Evolutionary conservation across 2,797 vertebrate species (phyloP).

Genomic region (Meriones psammophilus): DNA sequence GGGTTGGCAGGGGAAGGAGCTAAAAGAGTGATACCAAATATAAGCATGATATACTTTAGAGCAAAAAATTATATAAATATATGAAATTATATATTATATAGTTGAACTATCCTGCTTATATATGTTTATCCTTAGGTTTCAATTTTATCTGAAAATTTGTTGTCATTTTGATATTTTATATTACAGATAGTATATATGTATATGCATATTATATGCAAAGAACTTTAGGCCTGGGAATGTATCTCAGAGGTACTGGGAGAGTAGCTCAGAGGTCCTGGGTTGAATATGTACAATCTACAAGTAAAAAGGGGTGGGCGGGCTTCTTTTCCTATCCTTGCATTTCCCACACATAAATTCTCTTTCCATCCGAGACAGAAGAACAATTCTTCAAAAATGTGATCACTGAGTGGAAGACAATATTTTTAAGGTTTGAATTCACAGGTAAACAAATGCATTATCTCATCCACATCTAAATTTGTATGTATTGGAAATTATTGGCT

Average conservation of each 20-base stretch:
- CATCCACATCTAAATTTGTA: neutral
- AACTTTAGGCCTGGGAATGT: neutral
- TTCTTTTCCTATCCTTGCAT: neutral
- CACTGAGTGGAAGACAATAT: neutral
- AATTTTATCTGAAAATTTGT: constrained; percentile 35
- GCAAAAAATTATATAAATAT: neutral
- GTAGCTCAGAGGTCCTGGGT: neutral
- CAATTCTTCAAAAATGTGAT: constrained; percentile 23
- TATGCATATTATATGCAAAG: neutral
- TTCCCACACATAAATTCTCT: neutral
- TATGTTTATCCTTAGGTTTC: neutral
- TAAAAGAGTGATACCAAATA: neutral
- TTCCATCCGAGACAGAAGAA: neutral
- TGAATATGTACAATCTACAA: neutral
- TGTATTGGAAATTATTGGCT: neutral
- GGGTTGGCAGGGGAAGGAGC: neutral
- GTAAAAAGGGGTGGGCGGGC: too few species aligned
- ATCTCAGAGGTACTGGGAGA: neutral
- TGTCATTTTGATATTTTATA: neutral
- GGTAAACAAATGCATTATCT: neutral
- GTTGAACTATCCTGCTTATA: neutral
- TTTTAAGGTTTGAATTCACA: constrained; percentile 21
- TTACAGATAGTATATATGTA: neutral
- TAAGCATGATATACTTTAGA: neutral
- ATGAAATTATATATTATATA: neutral